Evolutionary conservation across 1,140 invertebrate species (phyloP), one percentile per base, ranked within the genome.

Genomic region (Acromyrmex echinatior): DNA sequence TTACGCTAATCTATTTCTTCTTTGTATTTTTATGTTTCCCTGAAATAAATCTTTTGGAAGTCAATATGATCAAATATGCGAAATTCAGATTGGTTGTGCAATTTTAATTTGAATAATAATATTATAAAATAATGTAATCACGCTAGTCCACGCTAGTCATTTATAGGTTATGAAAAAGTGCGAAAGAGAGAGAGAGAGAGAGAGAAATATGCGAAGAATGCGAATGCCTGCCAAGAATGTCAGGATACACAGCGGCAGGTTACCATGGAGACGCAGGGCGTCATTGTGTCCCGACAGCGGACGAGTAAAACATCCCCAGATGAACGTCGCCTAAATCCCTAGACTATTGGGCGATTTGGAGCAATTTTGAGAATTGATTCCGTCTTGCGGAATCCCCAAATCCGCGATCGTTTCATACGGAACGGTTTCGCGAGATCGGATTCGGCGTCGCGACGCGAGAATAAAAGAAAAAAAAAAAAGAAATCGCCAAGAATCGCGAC

Each of bases 221-320:
- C 39, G 49, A 51, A 51, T 9, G 49, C 49, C 3, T 51, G 49
- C 3, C 65, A n/a, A 35, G 65, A 68, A 14, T 51, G 49, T 3
- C 35, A n/a, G 65, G 65, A 68, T 45, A n/a, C 39, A 21, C 68
- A 49, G 1, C 16, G 70, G 3, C 7, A 0, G 70, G 71, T 74
- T 31, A 31, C 18, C 53, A 74, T 58, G 53, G 53, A 74, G 53
- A 74, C 53, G 71, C 71, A 74, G 71, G 53, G 53, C 18, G 39
- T 2, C 39, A 9, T 12, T n/a, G 53, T 53, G 6, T 49, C 6
- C 5, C 7, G 2, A 9, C 39, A 45, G 2, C 18, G 18, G 2
- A 35, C 35, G 49, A 51, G 9, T 31, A n/a, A 65, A 65, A 74
- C 39, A 10, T 74, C 71, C 31, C 71, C 28, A 74, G 53, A 10